Conservation (phyloP, 2,113 vertebrate species). For the Myrmophylax atrothorax region DNA sequence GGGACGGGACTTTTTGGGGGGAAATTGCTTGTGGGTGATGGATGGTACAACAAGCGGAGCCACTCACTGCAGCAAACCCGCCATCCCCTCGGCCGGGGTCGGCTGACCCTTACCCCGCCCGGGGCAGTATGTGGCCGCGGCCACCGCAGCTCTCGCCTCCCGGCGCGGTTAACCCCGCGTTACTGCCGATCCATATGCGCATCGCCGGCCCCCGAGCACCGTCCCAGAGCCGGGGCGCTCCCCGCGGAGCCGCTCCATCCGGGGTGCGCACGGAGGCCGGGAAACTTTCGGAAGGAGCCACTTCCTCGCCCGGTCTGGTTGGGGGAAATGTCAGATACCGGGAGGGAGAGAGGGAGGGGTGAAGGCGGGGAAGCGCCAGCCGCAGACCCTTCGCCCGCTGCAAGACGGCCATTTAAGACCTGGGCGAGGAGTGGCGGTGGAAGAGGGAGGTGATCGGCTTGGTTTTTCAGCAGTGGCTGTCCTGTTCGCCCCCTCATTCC, state of each 20-base stretch:
- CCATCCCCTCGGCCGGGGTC: too few relatives aligned
- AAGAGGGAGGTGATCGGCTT: rapidly evolving
- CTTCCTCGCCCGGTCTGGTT: not conserved
- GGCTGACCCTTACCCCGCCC: not conserved
- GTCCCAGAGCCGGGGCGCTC: not conserved
- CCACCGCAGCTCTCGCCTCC: not conserved
- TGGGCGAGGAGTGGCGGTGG: not conserved
- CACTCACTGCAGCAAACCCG: not conserved
- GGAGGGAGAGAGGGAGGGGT: not conserved
- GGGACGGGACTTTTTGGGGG: too few relatives aligned
- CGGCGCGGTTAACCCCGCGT: not conserved
- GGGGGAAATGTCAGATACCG: not conserved
- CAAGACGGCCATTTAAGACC: not conserved
- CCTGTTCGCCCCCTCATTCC: not conserved
- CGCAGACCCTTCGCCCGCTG: not conserved
- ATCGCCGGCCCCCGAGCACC: not conserved
- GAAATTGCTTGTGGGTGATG: too few relatives aligned
- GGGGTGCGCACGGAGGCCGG: not conserved
- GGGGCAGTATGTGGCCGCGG: too few relatives aligned
- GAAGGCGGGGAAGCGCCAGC: not conserved
- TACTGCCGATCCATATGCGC: not conserved
- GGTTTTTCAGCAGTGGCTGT: too few relatives aligned
- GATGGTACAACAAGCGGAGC: rapidly evolving
- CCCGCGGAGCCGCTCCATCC: not conserved
- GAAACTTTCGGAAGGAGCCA: not conserved